phyloP scores from a whole-genome alignment of 2,113 vertebrate genomes.

The Crotalus tigris region DNA sequence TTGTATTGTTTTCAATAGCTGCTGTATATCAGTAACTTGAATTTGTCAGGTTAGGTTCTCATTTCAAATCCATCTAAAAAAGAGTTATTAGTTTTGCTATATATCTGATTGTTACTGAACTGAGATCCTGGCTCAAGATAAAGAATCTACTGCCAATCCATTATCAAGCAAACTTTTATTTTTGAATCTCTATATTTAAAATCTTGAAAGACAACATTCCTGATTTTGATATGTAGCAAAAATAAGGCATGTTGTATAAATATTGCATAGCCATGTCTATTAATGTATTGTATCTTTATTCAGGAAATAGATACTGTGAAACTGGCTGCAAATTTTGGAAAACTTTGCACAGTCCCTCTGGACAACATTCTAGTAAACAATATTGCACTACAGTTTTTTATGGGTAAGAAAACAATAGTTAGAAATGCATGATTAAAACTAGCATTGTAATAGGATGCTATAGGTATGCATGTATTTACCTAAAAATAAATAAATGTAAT shows the following conservation, averaged over 20 bases:
- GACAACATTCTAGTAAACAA: slow-evolving; percentile 97
- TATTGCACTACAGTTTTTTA: slow-evolving; percentile 99
- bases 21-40: neutral
- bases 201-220: neutral
- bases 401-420: slow-evolving; percentile 80
- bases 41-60: neutral
- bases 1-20: neutral
- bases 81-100: neutral
- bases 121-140: neutral
- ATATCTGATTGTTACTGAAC: neutral
- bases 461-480: neutral
- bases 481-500: neutral
- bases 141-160: neutral
- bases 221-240: neutral
- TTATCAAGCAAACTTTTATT: neutral
- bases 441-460: neutral
- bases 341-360: slow-evolving; percentile 96
- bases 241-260: neutral
- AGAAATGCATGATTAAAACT: neutral
- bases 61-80: neutral
- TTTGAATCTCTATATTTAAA: neutral
- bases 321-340: slow-evolving; percentile 95
- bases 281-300: slow-evolving; percentile 24
- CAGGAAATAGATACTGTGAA: slow-evolving; percentile 97
- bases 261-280: neutral